Base-by-base conservation (phyloP, 2,113 vertebrate species). In the Cygnus buccinator region DNA sequence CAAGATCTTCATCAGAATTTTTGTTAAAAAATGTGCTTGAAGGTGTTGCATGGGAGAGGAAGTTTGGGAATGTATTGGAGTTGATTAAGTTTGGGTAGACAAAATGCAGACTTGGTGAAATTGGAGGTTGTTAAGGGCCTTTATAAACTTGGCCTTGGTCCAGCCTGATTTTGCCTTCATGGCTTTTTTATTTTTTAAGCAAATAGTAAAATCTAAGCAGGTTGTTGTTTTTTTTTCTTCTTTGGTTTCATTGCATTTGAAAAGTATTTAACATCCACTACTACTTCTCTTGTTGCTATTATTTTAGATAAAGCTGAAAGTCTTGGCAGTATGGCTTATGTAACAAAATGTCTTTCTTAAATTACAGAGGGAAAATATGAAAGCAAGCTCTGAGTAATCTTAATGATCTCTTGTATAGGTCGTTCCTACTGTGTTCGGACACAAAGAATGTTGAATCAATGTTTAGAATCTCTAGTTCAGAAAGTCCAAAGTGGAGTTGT, bases 401-500 rank as follows among this genome's bases (percentile, higher is more conserved):
- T 41, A 19, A 13, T 41, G 26, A 13, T 91, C 16, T 94, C 84
- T 75, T 84, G 43, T 70, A 4, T 15, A 98, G 98, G 98, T 95
- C 98, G 98, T 89, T 98, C 98, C 6, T 98, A 98, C 94, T 98
- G 98, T 6, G 98, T 98, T 90, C 97, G 98, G 95, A 98, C 98
- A 73, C 98, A 98, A 71, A 97, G 98, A 95, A 98, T 98, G 98
- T 97, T 98, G 96, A 98, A 98, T 92, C 98, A 98, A 0, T 98
- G 98, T 95, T 98, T 98, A 95, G 98, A 98, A 88, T 98, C 98
- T 87, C 96, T 98, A 83, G 98, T 98, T 97, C 98, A 98, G 39
- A 98, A 98, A 97, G 98, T 98, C 93, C 98, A 98, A 97, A 98
- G 98, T 94, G 98, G 98, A 84, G 98, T 98, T 90, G 98, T 98